Percentiles rank a stretch among this genome's conserved stretches.
phyloP scores from a whole-genome alignment of 2,797 vertebrate species.

The Spinus pinus region DNA sequence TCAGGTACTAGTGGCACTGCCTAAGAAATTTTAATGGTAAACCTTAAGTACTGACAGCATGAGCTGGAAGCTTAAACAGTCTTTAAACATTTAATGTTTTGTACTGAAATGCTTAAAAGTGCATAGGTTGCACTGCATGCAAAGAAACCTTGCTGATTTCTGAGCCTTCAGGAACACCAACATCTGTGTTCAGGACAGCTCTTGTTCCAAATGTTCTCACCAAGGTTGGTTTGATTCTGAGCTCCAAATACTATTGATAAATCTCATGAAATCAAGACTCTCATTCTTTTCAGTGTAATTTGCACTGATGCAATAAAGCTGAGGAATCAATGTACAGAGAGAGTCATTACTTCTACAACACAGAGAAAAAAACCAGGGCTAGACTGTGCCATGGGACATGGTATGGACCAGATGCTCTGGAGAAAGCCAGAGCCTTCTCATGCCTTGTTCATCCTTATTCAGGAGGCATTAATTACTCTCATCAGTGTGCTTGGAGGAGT shows the following conservation, averaged over 20 bases:
- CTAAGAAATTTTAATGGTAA: neutral
- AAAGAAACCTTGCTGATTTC: conserved; percentile 1
- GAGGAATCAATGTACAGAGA: neutral
- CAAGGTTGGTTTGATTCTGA: neutral
- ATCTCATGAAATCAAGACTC: neutral
- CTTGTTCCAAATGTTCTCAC: neutral
- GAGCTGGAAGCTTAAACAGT: neutral
- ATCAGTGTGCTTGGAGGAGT: neutral
- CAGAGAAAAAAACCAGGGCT: neutral
- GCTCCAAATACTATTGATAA: neutral
- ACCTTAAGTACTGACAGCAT: neutral
- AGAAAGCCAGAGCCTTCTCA: neutral
- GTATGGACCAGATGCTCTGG: neutral
- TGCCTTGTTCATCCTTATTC: neutral
- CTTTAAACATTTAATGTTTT: neutral
- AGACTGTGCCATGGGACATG: neutral
- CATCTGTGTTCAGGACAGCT: neutral
- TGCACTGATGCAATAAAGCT: neutral
- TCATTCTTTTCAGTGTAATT: neutral
- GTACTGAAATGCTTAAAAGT: neutral
- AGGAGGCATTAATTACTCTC: neutral
- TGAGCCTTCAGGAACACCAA: neutral
- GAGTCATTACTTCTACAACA: neutral
- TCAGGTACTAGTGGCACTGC: neutral
- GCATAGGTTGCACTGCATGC: neutral